Percentiles rank a stretch among this genome's conserved stretches.
Conservation (phyloP, 2,113 vertebrate species). For the Alligator mississippiensis region DNA sequence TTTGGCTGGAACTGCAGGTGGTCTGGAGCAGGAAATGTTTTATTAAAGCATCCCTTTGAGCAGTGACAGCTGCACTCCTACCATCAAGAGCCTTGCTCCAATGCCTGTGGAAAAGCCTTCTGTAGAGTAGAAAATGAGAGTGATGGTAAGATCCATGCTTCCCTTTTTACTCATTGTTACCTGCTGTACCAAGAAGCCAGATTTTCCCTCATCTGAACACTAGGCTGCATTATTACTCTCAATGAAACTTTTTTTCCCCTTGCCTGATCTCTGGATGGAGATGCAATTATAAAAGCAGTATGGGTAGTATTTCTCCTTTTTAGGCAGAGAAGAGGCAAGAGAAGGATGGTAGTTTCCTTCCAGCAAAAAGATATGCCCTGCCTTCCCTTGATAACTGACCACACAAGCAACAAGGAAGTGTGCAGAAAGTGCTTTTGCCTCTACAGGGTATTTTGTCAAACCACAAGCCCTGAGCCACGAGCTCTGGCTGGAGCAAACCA, state of each 20-base stretch:
- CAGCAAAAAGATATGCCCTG: background rate
- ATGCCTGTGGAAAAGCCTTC: background rate
- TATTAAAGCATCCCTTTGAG: background rate
- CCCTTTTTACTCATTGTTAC: background rate
- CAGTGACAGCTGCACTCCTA: background rate
- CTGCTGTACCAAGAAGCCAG: background rate
- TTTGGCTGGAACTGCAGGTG: background rate
- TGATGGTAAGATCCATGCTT: background rate
- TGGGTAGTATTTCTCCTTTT: background rate
- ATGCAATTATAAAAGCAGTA: background rate
- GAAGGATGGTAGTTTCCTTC: background rate
- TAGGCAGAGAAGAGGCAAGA: background rate
- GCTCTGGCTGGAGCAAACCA: background rate
- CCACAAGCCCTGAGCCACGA: background rate
- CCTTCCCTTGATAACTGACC: background rate
- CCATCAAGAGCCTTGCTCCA: slow-evolving; percentile 5
- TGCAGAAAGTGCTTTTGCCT: background rate
- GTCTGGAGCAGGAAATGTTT: background rate
- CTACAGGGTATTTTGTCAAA: background rate
- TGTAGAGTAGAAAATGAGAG: background rate
- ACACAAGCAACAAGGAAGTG: background rate
- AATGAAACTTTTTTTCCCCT: background rate
- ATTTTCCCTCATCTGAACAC: background rate
- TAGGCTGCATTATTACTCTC: background rate
- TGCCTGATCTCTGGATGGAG: background rate